A percentile compares a stretch with the other conserved stretches of the same genome.
Evolutionary conservation across 2,113 vertebrate species (phyloP).

Genomic region (Origma solitaria): DNA sequence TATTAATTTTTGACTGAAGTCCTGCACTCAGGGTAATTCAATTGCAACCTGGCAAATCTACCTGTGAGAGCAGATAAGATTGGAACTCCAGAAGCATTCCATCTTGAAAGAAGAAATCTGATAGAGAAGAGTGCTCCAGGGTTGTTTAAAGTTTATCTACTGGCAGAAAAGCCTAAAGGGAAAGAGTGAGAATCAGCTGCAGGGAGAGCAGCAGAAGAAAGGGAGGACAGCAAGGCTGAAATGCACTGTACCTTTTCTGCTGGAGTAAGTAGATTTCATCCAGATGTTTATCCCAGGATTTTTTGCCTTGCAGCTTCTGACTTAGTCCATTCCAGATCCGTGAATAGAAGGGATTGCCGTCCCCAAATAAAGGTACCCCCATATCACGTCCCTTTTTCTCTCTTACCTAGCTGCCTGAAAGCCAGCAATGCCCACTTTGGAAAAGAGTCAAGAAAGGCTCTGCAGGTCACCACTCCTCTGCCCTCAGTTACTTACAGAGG

Average conservation of each 20-base stretch:
- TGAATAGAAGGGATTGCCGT: slow-evolving; percentile 20
- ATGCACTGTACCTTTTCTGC: slow-evolving; percentile 68
- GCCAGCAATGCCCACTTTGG: neutral
- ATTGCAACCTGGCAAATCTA: neutral
- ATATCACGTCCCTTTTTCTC: slow-evolving; percentile 18
- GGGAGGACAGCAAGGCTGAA: neutral
- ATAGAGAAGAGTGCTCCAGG: slow-evolving; percentile 18
- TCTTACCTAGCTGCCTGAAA: neutral
- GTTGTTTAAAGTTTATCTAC: slow-evolving; percentile 50
- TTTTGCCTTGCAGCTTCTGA: slow-evolving; percentile 34
- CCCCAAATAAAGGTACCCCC: slow-evolving; percentile 62
- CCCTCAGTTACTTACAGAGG: neutral
- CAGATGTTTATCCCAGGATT: slow-evolving; percentile 50
- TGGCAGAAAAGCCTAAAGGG: neutral
- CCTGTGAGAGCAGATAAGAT: slow-evolving; percentile 29
- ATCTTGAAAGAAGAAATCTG: slow-evolving; percentile 38
- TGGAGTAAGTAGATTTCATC: slow-evolving; percentile 69
- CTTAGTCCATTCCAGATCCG: slow-evolving; percentile 62
- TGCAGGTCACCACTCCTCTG: neutral
- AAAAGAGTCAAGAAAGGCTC: neutral
- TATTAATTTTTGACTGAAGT: neutral
- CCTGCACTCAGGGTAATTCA: neutral
- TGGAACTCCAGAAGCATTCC: slow-evolving; percentile 52
- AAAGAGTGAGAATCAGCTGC: neutral
- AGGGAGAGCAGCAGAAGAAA: neutral